These are phyloP conservation scores for Galago senegalensis DNA, from an alignment of 2,797 vertebrate genomes.

Conservation along the genomic window DNA sequence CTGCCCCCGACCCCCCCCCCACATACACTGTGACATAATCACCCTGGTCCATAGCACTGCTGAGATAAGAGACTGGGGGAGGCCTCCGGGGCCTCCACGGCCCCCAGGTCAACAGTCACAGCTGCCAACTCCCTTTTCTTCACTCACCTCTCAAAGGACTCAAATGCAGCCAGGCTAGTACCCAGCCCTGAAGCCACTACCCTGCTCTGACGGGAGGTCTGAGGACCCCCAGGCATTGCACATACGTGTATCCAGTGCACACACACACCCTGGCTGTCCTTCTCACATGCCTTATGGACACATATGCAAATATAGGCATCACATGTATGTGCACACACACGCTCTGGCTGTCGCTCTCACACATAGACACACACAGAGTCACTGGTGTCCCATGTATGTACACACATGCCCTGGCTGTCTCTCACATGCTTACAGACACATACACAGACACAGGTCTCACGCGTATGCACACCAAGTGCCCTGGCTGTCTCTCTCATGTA, in stretches of 20 bases:
- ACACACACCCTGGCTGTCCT: too few relatives aligned
- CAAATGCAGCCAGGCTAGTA: accelerated
- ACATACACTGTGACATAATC: neutral
- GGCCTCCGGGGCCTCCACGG: too few relatives aligned
- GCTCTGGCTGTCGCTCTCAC: neutral
- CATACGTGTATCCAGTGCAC: accelerated
- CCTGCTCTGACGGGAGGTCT: neutral
- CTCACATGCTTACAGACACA: too few relatives aligned
- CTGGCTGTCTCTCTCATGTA: neutral
- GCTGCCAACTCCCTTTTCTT: neutral
- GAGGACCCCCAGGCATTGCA: neutral
- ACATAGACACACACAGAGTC: too few relatives aligned
- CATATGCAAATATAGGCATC: too few relatives aligned
- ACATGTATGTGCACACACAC: too few relatives aligned
- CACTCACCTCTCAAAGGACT: too few relatives aligned
- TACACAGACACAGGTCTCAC: neutral
- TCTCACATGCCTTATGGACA: too few relatives aligned
- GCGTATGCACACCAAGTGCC: neutral
- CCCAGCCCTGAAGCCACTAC: neutral
- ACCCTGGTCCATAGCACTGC: neutral
- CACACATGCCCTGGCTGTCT: too few relatives aligned
- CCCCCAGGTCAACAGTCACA: too few relatives aligned
- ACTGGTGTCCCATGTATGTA: too few relatives aligned
- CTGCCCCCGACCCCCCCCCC: neutral
- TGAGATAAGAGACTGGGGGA: neutral